Base-by-base conservation (phyloP, 2,113 vertebrate species). In the Sylvietta virens region DNA sequence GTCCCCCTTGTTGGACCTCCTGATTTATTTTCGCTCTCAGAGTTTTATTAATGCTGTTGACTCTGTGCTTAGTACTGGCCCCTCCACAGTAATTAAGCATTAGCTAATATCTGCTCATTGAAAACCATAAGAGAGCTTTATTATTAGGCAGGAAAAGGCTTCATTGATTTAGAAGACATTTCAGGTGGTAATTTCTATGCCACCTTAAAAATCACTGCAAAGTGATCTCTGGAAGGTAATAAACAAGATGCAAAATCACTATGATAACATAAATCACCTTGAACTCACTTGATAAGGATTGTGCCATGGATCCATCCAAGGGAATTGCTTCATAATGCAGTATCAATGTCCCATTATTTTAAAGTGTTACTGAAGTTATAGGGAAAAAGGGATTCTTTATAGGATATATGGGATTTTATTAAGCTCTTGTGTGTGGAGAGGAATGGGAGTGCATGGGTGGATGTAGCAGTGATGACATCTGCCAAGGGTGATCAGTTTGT, bases 231-330 rank as follows among this genome's bases (percentile, higher is more conserved):
- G 33, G 66, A 96, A 97, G 87, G 96, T 74, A 91, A 95, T 96
- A 97, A 97, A 97, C 95, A 95, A 95, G 97, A 97, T 97, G 92
- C 97, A 97, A 94, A 97, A 97, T 96, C 95, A 89, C 95, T 82
- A 20, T 44, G 85, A 97, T 93, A 58, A 58, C 57, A 87, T 96
- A 96, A 97, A 97, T 97, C 95, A 91, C 23, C 1, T 20, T 48
- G 53, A 94, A 67, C 60, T 94, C 90, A 61, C 70, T 86, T 86
- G 88, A 58, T 94, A 91, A 95, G 5, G 23, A 45, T 62, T 10
- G 2, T 58, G 74, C 90, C 92, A 81, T 37, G 89, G 86, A 84
- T 79, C 87, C 60, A 62, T 90, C 94, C 67, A 7, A 53, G 67
- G 71, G 83, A 96, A 96, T 92, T 77, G 85, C 92, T 94, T 87